These are phyloP conservation scores for Takifugu ocellatus DNA, from an alignment of 2,797 vertebrate genomes.

Conservation along the genomic window DNA sequence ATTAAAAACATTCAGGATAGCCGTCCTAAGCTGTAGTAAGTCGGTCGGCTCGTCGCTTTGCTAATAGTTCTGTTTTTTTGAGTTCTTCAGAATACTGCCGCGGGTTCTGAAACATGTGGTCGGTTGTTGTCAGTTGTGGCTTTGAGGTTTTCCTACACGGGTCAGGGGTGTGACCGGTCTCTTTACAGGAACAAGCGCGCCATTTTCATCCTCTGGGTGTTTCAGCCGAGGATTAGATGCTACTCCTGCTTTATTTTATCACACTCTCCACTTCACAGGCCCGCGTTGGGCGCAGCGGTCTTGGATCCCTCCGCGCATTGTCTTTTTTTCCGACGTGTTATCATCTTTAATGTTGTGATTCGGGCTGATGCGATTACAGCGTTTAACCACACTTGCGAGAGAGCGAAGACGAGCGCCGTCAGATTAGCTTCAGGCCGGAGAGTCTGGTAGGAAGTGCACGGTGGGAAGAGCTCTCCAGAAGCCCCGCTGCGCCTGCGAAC, in stretches of 20 bases:
- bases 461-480: conserved; percentile 35
- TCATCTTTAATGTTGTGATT: conserved; percentile 51
- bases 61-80: conserved; percentile 6
- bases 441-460: conserved; percentile 39
- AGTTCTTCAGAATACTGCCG: no score
- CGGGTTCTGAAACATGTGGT: no score
- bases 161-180: conserved; percentile 30
- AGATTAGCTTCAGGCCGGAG: conserved; percentile 43
- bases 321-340: conserved; percentile 15
- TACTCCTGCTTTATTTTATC: conserved; percentile 52
- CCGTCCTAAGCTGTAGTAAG: no score
- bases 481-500: conserved; percentile 27
- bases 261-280: conserved; percentile 12
- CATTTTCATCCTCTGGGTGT: conserved; percentile 52
- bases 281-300: conserved; percentile 29
- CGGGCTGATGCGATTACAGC: conserved; percentile 44
- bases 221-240: conserved; percentile 67
- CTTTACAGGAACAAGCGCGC: conserved; percentile 24
- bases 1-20: no score
- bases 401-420: conserved; percentile 38
- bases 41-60: conserved; percentile 16
- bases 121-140: conserved; percentile 7
- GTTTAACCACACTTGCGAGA: conserved; percentile 48
- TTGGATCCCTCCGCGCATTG: conserved; percentile 41
- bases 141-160: conserved; percentile 28